Percentiles rank a stretch among this genome's conserved stretches.
Conservation (phyloP, 2,113 vertebrate species). For the Neogobius melanostomus region DNA sequence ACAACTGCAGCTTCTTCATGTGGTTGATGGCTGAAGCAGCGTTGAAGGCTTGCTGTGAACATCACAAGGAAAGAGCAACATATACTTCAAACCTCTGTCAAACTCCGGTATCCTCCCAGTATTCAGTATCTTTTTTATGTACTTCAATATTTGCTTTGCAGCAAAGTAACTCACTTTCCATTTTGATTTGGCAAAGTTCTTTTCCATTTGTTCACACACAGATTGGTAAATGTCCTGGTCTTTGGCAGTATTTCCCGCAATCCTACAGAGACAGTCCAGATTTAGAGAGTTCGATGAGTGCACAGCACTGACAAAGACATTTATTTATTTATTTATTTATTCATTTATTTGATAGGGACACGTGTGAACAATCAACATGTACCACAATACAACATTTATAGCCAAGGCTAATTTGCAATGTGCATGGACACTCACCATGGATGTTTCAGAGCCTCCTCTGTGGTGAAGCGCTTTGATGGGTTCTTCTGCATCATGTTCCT, state of each 20-base stretch:
- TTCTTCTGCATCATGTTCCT: slow-evolving; percentile 87
- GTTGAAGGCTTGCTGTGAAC: slow-evolving; percentile 86
- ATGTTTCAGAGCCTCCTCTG: slow-evolving; percentile 86
- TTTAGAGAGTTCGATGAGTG: background rate
- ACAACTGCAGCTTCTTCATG: slow-evolving; percentile 87
- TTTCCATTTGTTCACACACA: slow-evolving; percentile 90
- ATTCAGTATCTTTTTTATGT: background rate
- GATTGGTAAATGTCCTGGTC: slow-evolving; percentile 87
- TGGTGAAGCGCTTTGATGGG: slow-evolving; percentile 82
- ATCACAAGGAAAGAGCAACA: slow-evolving; percentile 18
- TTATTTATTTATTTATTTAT: no score
- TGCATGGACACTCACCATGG: slow-evolving; percentile 84
- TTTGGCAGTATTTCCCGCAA: slow-evolving; percentile 85
- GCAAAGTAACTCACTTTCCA: slow-evolving; percentile 83
- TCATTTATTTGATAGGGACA: no score
- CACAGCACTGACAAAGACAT: background rate
- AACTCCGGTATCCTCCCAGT: background rate
- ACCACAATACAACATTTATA: no score
- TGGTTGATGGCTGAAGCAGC: slow-evolving; percentile 82
- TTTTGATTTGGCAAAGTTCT: slow-evolving; percentile 90
- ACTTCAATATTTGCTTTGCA: background rate
- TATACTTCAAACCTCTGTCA: background rate
- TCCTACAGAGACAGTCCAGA: slow-evolving; percentile 75
- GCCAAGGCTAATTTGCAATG: no score
- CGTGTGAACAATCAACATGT: no score